Evolutionary conservation across 2,113 vertebrate species (phyloP).

Genomic region (Climacteris rufus): DNA sequence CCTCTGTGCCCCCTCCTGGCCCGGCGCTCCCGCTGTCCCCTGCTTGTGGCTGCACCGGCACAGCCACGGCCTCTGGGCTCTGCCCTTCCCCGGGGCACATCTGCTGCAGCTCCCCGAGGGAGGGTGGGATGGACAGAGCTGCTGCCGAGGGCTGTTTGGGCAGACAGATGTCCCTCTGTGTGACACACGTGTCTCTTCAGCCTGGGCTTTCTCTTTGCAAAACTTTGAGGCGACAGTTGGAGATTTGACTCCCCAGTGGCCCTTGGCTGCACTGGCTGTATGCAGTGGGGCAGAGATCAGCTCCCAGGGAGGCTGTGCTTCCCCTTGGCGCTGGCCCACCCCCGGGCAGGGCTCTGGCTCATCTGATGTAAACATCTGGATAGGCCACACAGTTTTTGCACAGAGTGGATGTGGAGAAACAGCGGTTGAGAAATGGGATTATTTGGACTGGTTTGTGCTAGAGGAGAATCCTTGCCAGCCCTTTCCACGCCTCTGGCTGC

Average conservation of each 20-base stretch:
- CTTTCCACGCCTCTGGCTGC: not conserved
- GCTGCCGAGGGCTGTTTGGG: not conserved
- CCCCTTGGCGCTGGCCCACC: not conserved
- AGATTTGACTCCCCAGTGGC: not conserved
- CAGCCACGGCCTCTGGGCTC: fast-evolving
- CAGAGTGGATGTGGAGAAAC: not conserved
- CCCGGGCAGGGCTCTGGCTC: fast-evolving
- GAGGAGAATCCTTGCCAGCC: not conserved
- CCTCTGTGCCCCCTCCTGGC: not conserved
- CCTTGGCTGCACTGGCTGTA: not conserved
- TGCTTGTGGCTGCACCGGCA: fast-evolving
- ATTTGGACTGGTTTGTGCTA: fast-evolving
- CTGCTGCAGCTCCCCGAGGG: not conserved
- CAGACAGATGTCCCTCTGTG: not conserved
- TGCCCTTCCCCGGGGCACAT: fast-evolving
- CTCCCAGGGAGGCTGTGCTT: not conserved
- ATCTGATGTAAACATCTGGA: not conserved
- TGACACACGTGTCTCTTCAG: not conserved
- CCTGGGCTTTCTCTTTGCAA: not conserved
- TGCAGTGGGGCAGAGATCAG: not conserved
- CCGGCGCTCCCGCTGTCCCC: not conserved
- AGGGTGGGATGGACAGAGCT: fast-evolving
- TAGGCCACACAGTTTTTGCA: not conserved
- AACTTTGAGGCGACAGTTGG: not conserved
- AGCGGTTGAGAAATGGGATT: not conserved